Base-by-base conservation (phyloP, 2,888 invertebrate genomes). In the Oscheius sp. region DNA sequence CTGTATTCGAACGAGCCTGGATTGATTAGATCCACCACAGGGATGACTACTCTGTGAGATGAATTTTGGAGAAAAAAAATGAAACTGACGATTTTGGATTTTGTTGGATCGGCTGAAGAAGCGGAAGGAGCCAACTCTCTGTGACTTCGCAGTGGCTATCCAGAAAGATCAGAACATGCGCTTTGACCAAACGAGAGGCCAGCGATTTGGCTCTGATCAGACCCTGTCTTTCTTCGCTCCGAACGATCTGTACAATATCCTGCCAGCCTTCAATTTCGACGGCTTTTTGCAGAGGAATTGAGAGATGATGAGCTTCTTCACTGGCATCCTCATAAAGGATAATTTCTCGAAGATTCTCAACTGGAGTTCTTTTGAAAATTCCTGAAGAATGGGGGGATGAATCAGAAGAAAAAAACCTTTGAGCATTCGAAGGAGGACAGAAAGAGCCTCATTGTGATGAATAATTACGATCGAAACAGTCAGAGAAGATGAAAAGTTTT, bases 371-470 rank as follows among this genome's bases (percentile, higher is more conserved):
- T 25, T 72, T 74, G 53, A 80, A 67, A 31, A 80, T 69, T 52
- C 80, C 75, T 73, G 45, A 42, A n/a, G 46, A 46, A 63, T 12
- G 12, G 12, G 17, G 39, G 15, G 39, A 33, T 34, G 12, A 17
- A 31, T 34, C 15, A 5, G 34, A 23, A 25, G 25, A 3, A 34
- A 31, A 42, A 31, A 6, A 66, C 72, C 76, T 37, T 74, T 83
- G 42, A 87, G 70, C 82, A 85, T 86, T 68, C 97, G 90, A 73
- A 97, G 90, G 29, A 98, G 90, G 0, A 97, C 97, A 42, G 94
- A 92, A 95, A 96, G 96, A 0, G 96, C 96, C 88, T 98, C 97
- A 88, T 98, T 98, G 89, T 97, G 96, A 89, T 97, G 98, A 65
- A 98, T 96, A 84, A 98, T 95, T 71, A 98, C 94, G 82, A 98